A percentile compares a stretch with the other conserved stretches of the same genome.
Conservation (phyloP, 2,113 vertebrate species). For the Sorex fumeus region DNA sequence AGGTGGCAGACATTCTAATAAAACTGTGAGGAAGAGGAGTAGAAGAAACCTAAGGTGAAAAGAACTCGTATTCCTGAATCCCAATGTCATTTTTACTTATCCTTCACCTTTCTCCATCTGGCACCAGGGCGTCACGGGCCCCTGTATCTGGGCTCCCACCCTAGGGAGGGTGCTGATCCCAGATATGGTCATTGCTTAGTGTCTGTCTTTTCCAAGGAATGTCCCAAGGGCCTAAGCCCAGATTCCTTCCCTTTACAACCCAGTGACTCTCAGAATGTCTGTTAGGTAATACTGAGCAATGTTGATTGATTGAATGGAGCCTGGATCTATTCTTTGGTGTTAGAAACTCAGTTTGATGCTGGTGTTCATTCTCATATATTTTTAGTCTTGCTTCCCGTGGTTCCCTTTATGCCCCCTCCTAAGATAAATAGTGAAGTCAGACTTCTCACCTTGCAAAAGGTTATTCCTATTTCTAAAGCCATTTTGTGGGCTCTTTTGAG, state of each 20-base stretch:
- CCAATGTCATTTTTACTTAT: not conserved
- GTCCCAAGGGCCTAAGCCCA: not conserved
- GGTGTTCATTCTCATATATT: not conserved
- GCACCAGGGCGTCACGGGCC: not conserved
- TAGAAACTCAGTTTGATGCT: not conserved
- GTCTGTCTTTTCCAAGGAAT: not conserved
- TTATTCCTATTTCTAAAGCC: not conserved
- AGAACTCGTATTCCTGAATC: not conserved
- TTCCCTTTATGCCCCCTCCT: not conserved
- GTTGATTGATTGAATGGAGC: fast-evolving
- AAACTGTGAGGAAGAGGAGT: not conserved
- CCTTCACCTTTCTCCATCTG: fast-evolving
- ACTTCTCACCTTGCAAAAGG: slow-evolving; percentile 58
- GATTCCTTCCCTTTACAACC: not conserved
- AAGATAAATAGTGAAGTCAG: not conserved
- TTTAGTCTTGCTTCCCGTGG: not conserved
- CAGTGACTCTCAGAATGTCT: not conserved
- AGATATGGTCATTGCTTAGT: not conserved
- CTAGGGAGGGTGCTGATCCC: fast-evolving
- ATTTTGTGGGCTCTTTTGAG: slow-evolving; percentile 11
- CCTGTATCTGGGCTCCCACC: not conserved
- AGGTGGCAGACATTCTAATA: not conserved
- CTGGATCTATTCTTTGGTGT: not conserved
- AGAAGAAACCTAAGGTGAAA: not conserved
- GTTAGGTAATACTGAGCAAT: not conserved